phyloP scores from a whole-genome alignment of 2,113 vertebrate genomes.

The Apeltes quadracus region DNA sequence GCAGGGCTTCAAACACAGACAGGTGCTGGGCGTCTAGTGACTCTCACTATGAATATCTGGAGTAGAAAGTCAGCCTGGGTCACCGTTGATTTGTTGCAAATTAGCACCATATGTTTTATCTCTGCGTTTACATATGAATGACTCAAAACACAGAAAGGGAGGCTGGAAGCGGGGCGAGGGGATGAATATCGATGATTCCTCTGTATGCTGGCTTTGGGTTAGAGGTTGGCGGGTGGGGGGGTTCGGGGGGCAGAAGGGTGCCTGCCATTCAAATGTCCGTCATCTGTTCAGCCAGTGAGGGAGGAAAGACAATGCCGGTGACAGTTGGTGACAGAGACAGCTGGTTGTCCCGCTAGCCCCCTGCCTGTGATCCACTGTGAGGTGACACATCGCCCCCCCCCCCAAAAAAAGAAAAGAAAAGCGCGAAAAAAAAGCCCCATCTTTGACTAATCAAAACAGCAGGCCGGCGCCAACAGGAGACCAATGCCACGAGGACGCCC shows the following conservation, averaged over 20 bases:
- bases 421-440: slow-evolving; percentile 29
- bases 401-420: slow-evolving; percentile 41
- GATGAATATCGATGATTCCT: slow-evolving; percentile 69
- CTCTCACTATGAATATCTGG: slow-evolving; percentile 63
- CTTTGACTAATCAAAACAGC: slow-evolving; percentile 71
- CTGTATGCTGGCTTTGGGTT: slow-evolving; percentile 33
- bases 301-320: slow-evolving; percentile 70
- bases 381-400: slow-evolving; percentile 46
- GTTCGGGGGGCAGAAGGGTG: slow-evolving; percentile 17
- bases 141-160: slow-evolving; percentile 60
- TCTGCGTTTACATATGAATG: slow-evolving; percentile 77
- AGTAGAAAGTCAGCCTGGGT: slow-evolving; percentile 65
- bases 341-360: slow-evolving; percentile 69
- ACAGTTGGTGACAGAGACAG: slow-evolving; percentile 76
- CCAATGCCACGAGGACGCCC: slow-evolving; percentile 58
- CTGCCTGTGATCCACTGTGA: slow-evolving; percentile 61
- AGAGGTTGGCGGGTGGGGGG: not conserved
- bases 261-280: slow-evolving; percentile 74
- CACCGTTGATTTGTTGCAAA: slow-evolving; percentile 79
- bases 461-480: slow-evolving; percentile 65
- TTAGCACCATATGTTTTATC: slow-evolving; percentile 78
- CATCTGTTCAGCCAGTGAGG: slow-evolving; percentile 72
- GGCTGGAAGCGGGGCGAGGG: slow-evolving; percentile 52
- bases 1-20: slow-evolving; percentile 72
- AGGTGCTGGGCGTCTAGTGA: slow-evolving; percentile 68